Conservation (phyloP, 2,113 vertebrate genomes). For the Cololabis saira region DNA sequence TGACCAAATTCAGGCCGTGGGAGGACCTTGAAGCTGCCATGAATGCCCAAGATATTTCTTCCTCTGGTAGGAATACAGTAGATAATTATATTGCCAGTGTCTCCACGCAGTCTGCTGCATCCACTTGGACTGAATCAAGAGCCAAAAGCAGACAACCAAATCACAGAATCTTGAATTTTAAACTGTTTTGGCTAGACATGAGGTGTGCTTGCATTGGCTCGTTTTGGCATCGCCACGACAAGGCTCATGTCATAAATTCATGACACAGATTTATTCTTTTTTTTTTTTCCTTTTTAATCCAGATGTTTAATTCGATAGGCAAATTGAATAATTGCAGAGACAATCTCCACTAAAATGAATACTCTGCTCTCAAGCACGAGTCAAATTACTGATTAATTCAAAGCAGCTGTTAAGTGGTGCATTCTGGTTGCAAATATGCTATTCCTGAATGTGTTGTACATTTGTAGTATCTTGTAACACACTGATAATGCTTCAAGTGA, state of each 20-base stretch:
- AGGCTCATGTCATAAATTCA: constrained; percentile 17
- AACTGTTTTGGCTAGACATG: constrained; percentile 25
- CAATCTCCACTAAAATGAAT: constrained; percentile 5
- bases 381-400: constrained; percentile 26
- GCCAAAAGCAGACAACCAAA: too few species aligned
- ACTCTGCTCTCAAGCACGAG: background rate
- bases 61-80: background rate
- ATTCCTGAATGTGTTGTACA: background rate
- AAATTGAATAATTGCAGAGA: constrained; percentile 10
- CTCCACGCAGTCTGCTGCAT: constrained; percentile 12
- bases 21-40: background rate
- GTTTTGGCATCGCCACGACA: constrained; percentile 3
- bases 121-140: background rate
- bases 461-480: constrained; percentile 1
- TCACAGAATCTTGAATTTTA: too few species aligned
- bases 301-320: constrained; percentile 22
- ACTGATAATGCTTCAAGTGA: background rate
- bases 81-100: background rate
- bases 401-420: background rate
- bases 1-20: constrained; percentile 4
- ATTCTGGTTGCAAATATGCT: constrained; percentile 14
- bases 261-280: constrained; percentile 1
- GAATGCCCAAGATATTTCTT: background rate
- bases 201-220: constrained; percentile 18
- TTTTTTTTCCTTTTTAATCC: background rate